Conservation (phyloP, 2,113 vertebrate genomes). For the Felis catus region F.catus_Fca126_mat1.0 CM031412.1:197433501-197434000, state of each 20-base stretch:
- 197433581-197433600: no score
- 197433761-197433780: background rate
- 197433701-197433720: background rate
- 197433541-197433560: background rate
- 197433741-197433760: background rate
- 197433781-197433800: background rate
- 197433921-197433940: background rate
- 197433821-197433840: background rate
- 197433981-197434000: background rate
- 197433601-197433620: background rate
- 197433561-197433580: no score
- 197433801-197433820: background rate
- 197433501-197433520: background rate
- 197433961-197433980: background rate
- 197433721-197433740: background rate
- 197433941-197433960: background rate
- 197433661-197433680: background rate
- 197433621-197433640: fast-evolving
- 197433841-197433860: background rate
- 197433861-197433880: background rate
- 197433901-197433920: background rate
- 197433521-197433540: background rate
- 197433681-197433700: background rate
- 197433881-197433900: fast-evolving
- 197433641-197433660: background rate